Base-by-base conservation (phyloP, 1,140 invertebrate genomes). In the Drosophila rhopaloa region DNA sequence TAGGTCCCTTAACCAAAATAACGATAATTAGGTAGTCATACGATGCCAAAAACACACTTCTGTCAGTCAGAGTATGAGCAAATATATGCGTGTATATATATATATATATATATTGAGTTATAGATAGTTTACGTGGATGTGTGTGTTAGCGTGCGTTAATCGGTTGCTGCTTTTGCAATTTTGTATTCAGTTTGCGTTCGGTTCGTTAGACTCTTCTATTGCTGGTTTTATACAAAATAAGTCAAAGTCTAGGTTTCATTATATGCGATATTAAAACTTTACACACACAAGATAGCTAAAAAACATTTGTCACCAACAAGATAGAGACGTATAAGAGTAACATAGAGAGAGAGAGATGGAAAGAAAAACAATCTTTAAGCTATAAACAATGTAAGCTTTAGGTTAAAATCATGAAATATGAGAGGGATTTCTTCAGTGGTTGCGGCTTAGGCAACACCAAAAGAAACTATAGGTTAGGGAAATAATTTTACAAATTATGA, bases 241-340 rank as follows among this genome's bases (percentile, higher is more conserved):
- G 72, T 53, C 61, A 76, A 66, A 66, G 65, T 63, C 59, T 75
- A 56, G 50, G 44, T 54, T 75, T 75, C 59, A 51, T 76, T 76
- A 58, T 76, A 58, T 67, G 74, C 63, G 72, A 76, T 57, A 55
- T 76, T 68, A 85, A 81, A 79, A 79, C 65, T 85, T 82, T 85
- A 89, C 76, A 89, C 72, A 86, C 82, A 86, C 80, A 76, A 76
- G 83, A 67, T 82, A 82, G 82, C 83, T 88, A 79, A 68, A 77
- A 70, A 43, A 68, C 67, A 71, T 57, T 70, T 40, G 27, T 61
- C 56, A 67, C 61, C 48, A 76, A 76, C 40, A 81, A 58, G 58
- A 78, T 61, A 76, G 71, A 65, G 59, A 57, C 38, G 51, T 27
- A 60, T 72, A 63, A 51, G 40, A 66, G 43, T 73, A 74, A 85